Base-by-base conservation (phyloP, 2,888 invertebrate species). In the Agonopterix heracliana region DNA sequence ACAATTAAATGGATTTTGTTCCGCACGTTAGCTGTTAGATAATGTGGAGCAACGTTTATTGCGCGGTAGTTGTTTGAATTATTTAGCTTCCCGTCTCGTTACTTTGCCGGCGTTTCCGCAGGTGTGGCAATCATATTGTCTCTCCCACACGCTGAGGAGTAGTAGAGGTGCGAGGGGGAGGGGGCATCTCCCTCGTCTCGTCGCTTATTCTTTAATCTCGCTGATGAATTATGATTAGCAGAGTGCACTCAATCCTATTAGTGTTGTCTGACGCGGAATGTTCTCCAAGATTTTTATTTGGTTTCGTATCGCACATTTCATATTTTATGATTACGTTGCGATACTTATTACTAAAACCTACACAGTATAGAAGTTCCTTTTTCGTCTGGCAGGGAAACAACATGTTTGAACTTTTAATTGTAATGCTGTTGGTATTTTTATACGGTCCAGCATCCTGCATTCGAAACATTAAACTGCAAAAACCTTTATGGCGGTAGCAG, bases 161-260 rank as follows among this genome's bases (percentile, higher is more conserved):
- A 1, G 11, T 10, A 38, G 38, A n/a, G 38, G n/a, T 38, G 47
- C 59, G 53, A 49, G 55, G 60, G 59, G 57, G 60, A 49, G 49
- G 44, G 46, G 42, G 52, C 48, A 52, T 49, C 68, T 66, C 73
- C 74, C 77, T 67, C 71, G 69, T 68, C 73, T 69, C 74, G 65
- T 59, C 74, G 74, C 75, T 83, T 81, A 82, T 86, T 87, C 86
- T 86, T 86, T 87, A 87, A 88, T 88, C 87, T 86, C 70, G 78
- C 85, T 85, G 86, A 87, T 88, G 87, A 87, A 87, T 86, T 88
- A 87, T 86, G 85, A 87, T 88, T 86, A 86, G 84, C 84, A 64
- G 75, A 86, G 86, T 87, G 87, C 86, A 86, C 85, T 86, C 81
- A 84, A 83, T 82, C 73, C 77, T 78, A 82, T 85, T 86, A 85